Percentiles rank a stretch among this genome's conserved stretches.
phyloP scores from a whole-genome alignment of 2,113 vertebrate genomes.

The mouse (Mus musculus) region GRCm39 chr4:48177001-48177500 shows the following conservation, averaged over 20 bases:
- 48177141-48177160: neutral
- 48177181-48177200: neutral
- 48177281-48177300: neutral
- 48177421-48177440: neutral
- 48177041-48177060: neutral
- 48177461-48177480: constrained; percentile 33
- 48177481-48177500: constrained; percentile 51
- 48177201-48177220: constrained; percentile 37
- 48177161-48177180: constrained; percentile 26
- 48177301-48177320: constrained; percentile 6
- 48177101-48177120: neutral
- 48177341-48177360: constrained; percentile 6
- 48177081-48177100: neutral
- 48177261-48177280: neutral
- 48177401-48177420: neutral
- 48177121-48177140: neutral
- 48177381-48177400: neutral
- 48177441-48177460: constrained; percentile 37
- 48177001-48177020: neutral
- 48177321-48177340: constrained; percentile 10
- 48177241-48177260: neutral
- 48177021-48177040: neutral
- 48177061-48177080: neutral
- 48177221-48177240: neutral
- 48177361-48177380: neutral